Conservation (phyloP, 2,797 vertebrate genomes). For the Galagoides demidoff region DNA sequence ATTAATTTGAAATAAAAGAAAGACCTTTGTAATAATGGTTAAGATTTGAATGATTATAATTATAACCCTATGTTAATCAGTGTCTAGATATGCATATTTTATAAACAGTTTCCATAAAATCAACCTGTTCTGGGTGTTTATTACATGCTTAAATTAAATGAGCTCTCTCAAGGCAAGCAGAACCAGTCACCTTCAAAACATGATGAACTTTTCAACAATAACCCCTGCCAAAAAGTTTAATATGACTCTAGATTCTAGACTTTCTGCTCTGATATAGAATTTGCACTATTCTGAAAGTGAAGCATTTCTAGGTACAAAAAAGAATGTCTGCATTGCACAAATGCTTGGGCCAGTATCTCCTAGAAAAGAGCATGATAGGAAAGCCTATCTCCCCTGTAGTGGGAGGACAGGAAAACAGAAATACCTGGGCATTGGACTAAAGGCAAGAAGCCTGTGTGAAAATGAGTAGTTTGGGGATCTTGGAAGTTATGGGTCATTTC, state of each 20-base stretch:
- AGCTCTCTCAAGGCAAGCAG: neutral
- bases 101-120: neutral
- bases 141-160: neutral
- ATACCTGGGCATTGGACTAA: neutral
- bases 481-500: neutral
- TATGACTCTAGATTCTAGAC: neutral
- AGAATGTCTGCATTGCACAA: neutral
- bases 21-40: neutral
- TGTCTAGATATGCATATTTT: neutral
- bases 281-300: neutral
- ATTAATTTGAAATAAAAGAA: too few species aligned
- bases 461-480: neutral
- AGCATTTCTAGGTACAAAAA: neutral
- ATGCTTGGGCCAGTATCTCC: neutral
- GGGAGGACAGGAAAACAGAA: neutral
- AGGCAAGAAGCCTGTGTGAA: neutral
- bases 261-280: neutral
- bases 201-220: neutral
- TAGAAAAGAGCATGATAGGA: neutral
- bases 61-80: neutral
- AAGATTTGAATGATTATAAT: neutral
- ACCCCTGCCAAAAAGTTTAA: neutral
- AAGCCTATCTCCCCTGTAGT: neutral
- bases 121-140: neutral
- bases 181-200: neutral